phyloP scores from a whole-genome alignment of 2,797 vertebrate genomes.

The Allobates femoralis region DNA sequence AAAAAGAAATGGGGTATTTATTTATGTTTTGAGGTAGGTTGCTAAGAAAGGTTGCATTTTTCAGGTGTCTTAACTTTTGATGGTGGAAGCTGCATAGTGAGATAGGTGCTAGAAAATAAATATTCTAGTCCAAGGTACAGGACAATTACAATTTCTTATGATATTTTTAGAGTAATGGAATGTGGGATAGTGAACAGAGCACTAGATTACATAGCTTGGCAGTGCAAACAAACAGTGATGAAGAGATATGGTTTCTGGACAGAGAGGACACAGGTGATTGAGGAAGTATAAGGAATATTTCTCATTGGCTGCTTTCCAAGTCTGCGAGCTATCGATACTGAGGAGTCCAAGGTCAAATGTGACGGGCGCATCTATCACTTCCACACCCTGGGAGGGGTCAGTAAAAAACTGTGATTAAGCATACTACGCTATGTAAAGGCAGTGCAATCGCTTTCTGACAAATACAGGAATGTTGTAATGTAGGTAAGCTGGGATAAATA shows the following conservation, averaged over 20 bases:
- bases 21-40: too few relatives aligned
- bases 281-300: conserved; percentile 45
- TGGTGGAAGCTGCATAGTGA: too few relatives aligned
- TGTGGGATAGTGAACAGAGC: neutral
- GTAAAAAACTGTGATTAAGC: neutral
- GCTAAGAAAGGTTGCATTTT: too few relatives aligned
- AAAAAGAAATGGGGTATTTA: too few relatives aligned
- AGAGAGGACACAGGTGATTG: conserved; percentile 10
- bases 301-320: conserved; percentile 48
- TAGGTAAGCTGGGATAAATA: neutral
- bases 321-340: conserved; percentile 44
- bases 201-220: neutral
- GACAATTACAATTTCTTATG: neutral
- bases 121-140: neutral
- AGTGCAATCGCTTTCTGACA: neutral
- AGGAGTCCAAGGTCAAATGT: conserved; percentile 42
- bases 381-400: neutral
- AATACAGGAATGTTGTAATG: neutral
- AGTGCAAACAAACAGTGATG: neutral
- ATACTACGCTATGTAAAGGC: neutral
- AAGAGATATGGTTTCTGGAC: neutral
- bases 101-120: too few relatives aligned
- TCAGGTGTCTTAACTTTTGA: too few relatives aligned
- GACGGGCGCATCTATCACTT: conserved; percentile 61
- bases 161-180: neutral